Percentiles rank a stretch among this genome's conserved stretches.
phyloP scores from a whole-genome alignment of 2,113 vertebrate genomes.

The Lophotis ruficrista region DNA sequence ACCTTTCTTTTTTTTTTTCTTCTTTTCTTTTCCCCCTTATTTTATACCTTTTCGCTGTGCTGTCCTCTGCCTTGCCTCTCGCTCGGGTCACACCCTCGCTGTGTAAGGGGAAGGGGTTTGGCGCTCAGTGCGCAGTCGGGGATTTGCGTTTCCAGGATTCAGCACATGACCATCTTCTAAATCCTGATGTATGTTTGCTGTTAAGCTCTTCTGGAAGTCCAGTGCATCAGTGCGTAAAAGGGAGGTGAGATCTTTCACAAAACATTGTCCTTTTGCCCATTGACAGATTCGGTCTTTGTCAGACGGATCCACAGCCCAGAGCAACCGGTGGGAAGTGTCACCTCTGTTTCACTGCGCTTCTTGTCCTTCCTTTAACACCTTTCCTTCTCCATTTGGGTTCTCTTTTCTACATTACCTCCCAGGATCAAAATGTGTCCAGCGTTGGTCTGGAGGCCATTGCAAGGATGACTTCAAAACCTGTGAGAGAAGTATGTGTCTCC shows the following conservation, averaged over 20 bases:
- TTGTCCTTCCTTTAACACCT: not conserved
- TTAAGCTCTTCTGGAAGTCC: not conserved
- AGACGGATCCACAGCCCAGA: not conserved
- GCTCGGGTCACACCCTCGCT: not conserved
- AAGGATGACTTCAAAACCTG: not conserved
- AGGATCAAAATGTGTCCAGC: not conserved
- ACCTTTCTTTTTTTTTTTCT: not conserved
- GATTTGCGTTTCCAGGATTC: not conserved
- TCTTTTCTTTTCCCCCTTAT: not conserved
- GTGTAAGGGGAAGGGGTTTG: not conserved
- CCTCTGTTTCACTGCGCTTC: not conserved
- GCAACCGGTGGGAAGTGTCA: not conserved
- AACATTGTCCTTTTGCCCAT: rapidly evolving
- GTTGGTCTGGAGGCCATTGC: not conserved
- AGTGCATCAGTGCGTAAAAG: not conserved
- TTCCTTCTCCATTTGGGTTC: not conserved
- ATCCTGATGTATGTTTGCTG: not conserved
- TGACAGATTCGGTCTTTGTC: not conserved
- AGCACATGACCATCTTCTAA: not conserved
- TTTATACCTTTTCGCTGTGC: not conserved
- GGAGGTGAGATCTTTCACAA: not conserved
- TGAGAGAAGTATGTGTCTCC: not conserved
- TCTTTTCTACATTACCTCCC: not conserved
- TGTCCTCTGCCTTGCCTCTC: not conserved
- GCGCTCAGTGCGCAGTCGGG: not conserved